Evolutionary conservation across 2,113 vertebrate species (phyloP).

Genomic region (Triplophysa dalaica): DNA sequence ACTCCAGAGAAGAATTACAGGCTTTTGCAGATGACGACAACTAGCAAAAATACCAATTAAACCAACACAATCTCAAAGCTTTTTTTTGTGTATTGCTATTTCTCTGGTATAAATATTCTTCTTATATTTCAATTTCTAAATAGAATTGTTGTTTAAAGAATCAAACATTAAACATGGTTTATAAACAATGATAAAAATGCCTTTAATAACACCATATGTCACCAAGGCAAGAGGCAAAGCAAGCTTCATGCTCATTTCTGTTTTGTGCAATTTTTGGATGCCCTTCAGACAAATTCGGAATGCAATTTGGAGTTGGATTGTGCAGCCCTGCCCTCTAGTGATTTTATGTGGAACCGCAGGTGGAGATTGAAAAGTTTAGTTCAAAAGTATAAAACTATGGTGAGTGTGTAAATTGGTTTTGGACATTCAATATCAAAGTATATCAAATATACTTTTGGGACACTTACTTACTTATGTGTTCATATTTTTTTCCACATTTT

Average conservation of each 20-base stretch:
- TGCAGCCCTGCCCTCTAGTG: slow-evolving; percentile 77
- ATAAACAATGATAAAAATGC: background rate
- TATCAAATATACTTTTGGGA: too few relatives aligned
- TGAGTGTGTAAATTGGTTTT: background rate
- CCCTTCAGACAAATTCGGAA: background rate
- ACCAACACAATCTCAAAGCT: too few relatives aligned
- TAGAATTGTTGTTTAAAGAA: background rate
- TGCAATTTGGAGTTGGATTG: slow-evolving; percentile 12
- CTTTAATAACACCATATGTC: background rate
- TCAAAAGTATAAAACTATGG: background rate
- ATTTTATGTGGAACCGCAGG: slow-evolving; percentile 13
- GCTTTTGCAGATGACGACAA: background rate
- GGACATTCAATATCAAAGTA: too few relatives aligned
- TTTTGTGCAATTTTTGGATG: background rate
- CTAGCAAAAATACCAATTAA: too few relatives aligned
- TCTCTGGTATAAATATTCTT: too few relatives aligned
- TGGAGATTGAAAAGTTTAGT: background rate
- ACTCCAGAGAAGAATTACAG: background rate
- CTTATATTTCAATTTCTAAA: background rate
- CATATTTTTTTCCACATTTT: too few relatives aligned
- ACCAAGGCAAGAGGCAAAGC: background rate
- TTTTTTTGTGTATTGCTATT: too few relatives aligned
- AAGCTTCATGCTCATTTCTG: background rate
- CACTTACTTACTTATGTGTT: too few relatives aligned
- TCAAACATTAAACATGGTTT: too few relatives aligned